Evolutionary conservation across 2,113 vertebrate species (phyloP).

Genomic region (Psettodes erumei): DNA sequence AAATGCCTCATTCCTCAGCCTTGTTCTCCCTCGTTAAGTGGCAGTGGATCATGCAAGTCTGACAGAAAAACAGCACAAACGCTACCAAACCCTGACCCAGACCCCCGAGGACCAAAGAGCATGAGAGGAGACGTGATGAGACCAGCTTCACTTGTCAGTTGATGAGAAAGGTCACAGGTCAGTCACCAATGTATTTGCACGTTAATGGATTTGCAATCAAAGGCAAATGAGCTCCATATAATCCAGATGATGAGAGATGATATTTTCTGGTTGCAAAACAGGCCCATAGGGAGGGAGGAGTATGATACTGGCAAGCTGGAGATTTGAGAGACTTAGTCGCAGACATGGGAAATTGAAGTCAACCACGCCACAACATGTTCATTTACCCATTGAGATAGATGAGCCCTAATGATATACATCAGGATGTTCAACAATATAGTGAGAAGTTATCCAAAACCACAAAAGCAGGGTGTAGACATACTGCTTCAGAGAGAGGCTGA

Average conservation of each 20-base stretch:
- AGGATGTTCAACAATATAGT: slow-evolving; percentile 44
- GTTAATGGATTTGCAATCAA: slow-evolving; percentile 65
- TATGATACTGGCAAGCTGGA: slow-evolving; percentile 34
- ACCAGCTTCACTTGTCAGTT: slow-evolving; percentile 43
- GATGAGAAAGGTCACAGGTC: slow-evolving; percentile 71
- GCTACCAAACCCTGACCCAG: slow-evolving; percentile 70
- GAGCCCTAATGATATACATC: slow-evolving; percentile 53
- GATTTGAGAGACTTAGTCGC: slow-evolving; percentile 54
- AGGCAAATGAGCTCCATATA: slow-evolving; percentile 45
- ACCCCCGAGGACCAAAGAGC: slow-evolving; percentile 74
- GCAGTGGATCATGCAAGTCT: slow-evolving; percentile 71
- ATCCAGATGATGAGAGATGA: slow-evolving; percentile 55
- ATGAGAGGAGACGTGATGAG: slow-evolving; percentile 70
- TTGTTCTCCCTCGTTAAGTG: slow-evolving; percentile 71
- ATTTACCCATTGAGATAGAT: slow-evolving; percentile 56
- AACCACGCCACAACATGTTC: slow-evolving; percentile 54
- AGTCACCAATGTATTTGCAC: slow-evolving; percentile 42
- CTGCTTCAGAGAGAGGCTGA: background rate
- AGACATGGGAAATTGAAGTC: slow-evolving; percentile 64
- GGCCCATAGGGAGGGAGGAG: slow-evolving; percentile 39
- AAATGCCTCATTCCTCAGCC: slow-evolving; percentile 77
- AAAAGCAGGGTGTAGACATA: slow-evolving; percentile 37
- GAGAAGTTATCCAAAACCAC: slow-evolving; percentile 53
- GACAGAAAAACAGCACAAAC: slow-evolving; percentile 68
- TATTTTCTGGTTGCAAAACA: slow-evolving; percentile 58